A percentile compares a stretch with the other conserved stretches of the same genome.
phyloP scores from a whole-genome alignment of 2,113 vertebrate species.

The Hippopotamus amphibius region DNA sequence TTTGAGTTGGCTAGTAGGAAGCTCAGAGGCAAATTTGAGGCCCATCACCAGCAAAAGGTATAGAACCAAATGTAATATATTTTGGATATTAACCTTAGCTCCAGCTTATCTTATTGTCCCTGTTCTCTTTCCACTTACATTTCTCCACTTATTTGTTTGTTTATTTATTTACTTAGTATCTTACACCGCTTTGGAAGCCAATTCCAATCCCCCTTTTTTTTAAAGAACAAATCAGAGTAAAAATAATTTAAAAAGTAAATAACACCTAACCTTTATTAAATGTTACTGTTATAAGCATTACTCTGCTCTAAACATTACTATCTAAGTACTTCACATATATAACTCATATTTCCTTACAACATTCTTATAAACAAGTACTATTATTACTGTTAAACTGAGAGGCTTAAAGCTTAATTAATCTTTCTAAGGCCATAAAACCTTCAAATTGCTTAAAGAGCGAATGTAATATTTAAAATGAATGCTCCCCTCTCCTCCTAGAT shows the following conservation, averaged over 20 bases:
- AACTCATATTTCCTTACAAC: background rate
- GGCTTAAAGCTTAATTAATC: background rate
- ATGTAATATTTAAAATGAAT: background rate
- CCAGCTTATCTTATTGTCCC: background rate
- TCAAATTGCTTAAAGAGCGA: background rate
- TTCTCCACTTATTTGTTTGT: background rate
- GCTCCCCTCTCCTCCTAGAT: background rate
- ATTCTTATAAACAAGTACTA: background rate
- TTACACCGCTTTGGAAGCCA: background rate
- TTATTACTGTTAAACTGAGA: background rate
- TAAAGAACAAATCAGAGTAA: background rate
- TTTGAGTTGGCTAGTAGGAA: background rate
- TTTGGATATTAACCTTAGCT: background rate
- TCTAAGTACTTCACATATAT: background rate
- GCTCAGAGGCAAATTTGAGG: background rate
- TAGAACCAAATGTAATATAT: background rate
- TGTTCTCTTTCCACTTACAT: background rate
- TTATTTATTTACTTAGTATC: background rate
- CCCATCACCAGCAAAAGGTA: background rate
- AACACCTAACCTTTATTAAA: background rate
- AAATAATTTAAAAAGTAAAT: background rate
- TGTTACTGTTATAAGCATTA: background rate
- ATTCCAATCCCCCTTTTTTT: background rate
- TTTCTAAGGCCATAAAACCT: background rate
- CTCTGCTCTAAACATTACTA: background rate